phyloP scores from a whole-genome alignment of 2,888 invertebrate species.

The Idaea straminata region DNA sequence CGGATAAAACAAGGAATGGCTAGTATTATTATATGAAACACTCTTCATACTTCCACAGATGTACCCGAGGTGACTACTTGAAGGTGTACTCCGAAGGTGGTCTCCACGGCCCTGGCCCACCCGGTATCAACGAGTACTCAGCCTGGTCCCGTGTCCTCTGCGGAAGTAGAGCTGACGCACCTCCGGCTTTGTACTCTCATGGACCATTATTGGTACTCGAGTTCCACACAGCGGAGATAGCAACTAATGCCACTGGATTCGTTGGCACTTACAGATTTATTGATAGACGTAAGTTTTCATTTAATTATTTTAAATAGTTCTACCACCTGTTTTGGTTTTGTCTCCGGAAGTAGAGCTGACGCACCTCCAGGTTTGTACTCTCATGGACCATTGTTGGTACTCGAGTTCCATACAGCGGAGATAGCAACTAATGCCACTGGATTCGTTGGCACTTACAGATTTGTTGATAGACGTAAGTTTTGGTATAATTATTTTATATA shows the following conservation, averaged over 20 bases:
- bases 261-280: slow-evolving; percentile 88
- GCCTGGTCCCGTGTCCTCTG: slow-evolving; percentile 88
- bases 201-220: slow-evolving; percentile 86
- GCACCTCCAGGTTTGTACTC: slow-evolving; percentile 87
- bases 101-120: slow-evolving; percentile 83
- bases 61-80: slow-evolving; percentile 85
- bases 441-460: slow-evolving; percentile 87
- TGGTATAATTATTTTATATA: background rate
- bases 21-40: no score
- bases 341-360: slow-evolving; percentile 86
- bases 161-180: slow-evolving; percentile 85
- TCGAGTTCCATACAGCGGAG: slow-evolving; percentile 84
- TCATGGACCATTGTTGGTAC: slow-evolving; percentile 84
- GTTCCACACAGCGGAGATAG: slow-evolving; percentile 81
- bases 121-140: slow-evolving; percentile 88
- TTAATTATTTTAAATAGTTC: background rate
- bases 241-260: slow-evolving; percentile 83
- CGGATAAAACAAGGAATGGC: background rate
- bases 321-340: slow-evolving; percentile 7
- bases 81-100: slow-evolving; percentile 89
- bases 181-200: slow-evolving; percentile 87
- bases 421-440: slow-evolving; percentile 81
- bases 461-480: slow-evolving; percentile 88
- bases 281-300: slow-evolving; percentile 84
- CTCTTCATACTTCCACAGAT: slow-evolving; percentile 76